phyloP scores from a whole-genome alignment of 2,888 invertebrate genomes.

The Pantelozetes paolii region DNA sequence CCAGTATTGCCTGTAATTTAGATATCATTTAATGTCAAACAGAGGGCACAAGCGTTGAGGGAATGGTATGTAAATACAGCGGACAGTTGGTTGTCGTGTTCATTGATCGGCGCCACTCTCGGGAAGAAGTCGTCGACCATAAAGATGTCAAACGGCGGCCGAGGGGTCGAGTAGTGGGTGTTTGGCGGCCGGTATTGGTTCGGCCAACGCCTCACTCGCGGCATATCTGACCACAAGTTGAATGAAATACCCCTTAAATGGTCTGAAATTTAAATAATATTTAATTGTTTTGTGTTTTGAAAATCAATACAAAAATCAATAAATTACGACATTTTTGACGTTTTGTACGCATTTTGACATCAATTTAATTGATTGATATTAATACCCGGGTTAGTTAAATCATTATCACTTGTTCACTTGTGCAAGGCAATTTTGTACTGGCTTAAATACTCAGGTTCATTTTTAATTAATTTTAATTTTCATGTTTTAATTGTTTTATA shows the following conservation, averaged over 20 bases:
- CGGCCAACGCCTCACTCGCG: neutral
- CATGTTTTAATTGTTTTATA: too few relatives aligned
- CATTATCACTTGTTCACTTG: too few relatives aligned
- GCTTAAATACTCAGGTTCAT: too few relatives aligned
- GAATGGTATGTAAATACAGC: neutral
- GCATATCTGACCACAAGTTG: neutral
- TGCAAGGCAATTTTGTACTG: too few relatives aligned
- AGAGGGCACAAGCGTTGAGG: neutral
- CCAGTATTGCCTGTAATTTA: constrained; percentile 20
- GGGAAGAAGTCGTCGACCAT: constrained; percentile 42
- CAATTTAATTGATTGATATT: too few relatives aligned
- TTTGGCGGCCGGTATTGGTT: constrained; percentile 12
- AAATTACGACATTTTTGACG: too few relatives aligned
- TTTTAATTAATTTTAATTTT: too few relatives aligned
- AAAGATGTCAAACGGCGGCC: constrained; percentile 42
- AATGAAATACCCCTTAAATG: neutral
- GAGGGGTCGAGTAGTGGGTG: constrained; percentile 27
- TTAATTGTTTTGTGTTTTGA: neutral
- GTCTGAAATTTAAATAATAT: neutral
- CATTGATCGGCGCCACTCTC: constrained; percentile 33
- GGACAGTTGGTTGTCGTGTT: constrained; percentile 27
- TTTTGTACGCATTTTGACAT: too few relatives aligned
- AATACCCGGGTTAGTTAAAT: too few relatives aligned
- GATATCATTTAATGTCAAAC: neutral
- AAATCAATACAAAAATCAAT: neutral